Conservation (phyloP, 2,888 invertebrate species). For the Lissonota sp. region DNA sequence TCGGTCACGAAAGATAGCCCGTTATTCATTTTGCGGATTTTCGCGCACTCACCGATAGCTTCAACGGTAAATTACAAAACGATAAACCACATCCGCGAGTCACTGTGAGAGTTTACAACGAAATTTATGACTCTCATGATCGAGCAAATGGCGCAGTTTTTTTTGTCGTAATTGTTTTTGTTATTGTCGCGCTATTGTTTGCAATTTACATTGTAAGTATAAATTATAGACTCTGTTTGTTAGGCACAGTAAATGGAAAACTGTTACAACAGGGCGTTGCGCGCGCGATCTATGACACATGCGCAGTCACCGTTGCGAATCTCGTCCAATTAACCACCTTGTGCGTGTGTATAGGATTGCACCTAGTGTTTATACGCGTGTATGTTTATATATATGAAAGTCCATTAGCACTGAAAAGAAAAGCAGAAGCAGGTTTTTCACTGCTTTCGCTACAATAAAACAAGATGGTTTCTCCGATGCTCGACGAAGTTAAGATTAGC, state of each 20-base stretch:
- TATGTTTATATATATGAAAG: background rate
- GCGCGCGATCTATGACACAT: slow-evolving; percentile 6
- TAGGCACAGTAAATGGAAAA: slow-evolving; percentile 10
- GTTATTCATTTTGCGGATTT: slow-evolving; percentile 6
- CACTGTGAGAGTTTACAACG: background rate
- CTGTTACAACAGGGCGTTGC: background rate
- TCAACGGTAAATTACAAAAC: background rate
- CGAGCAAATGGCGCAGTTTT: background rate
- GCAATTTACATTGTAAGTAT: no score
- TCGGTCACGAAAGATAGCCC: background rate
- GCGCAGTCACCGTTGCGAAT: slow-evolving; percentile 1
- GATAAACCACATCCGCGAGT: background rate
- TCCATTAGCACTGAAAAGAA: background rate
- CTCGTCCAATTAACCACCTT: slow-evolving; percentile 2
- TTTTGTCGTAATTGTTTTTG: background rate
- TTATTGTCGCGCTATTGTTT: background rate
- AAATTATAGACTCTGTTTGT: no score
- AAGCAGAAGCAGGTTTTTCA: slow-evolving; percentile 18
- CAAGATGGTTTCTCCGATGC: slow-evolving; percentile 8
- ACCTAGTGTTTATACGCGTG: background rate
- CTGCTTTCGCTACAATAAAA: slow-evolving; percentile 37
- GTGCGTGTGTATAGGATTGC: background rate
- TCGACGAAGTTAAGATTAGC: background rate
- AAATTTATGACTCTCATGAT: background rate
- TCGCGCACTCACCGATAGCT: background rate